Base-by-base conservation (phyloP, 1,140 invertebrate species). In the Apocrypta bakeri region DNA sequence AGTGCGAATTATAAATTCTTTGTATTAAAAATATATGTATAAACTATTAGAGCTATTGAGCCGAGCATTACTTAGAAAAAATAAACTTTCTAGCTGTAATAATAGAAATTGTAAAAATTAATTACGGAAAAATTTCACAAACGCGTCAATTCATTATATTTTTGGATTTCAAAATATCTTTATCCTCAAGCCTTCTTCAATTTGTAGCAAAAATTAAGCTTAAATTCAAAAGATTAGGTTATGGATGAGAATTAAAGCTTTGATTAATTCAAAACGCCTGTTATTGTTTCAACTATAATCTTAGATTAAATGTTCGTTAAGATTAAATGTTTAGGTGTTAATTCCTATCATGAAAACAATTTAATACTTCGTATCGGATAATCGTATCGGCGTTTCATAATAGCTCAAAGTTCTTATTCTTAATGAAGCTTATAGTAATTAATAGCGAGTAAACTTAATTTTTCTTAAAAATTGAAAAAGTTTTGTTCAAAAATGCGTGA, bases 391-490 rank as follows among this genome's bases (percentile, higher is more conserved):
- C 48, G 48, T 56, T 56, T 56, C 48, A 56, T 56, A 56, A n/a
- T 21, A n/a, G 0, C 17, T 56, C 21, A 56, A n/a, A 56, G 48
- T 56, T 56, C n/a, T 56, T 14, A 56, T 56, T 56, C 48, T 7
- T n/a, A 48, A 48, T 56, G n/a, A 21, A 56, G 21, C 48, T 56
- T 56, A 56, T 2, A 56, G 17, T 56, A 56, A 17, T 56, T 42
- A 42, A 48, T 56, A 56, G 21, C 33, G 17, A 56, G 17, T 56
- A 56, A 56, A 56, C 48, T 56, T 56, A 56, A 56, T 56, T 56
- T 56, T 56, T 56, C 48, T 56, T 56, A 56, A 56, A 56, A 56
- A 56, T 56, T 56, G 48, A 56, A 56, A 56, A n/a, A 56, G 48
- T 21, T 56, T 56, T 6, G 17, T n/a, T 21, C 7, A 56, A 56